These are phyloP conservation scores for Acomys russatus DNA, from an alignment of 2,797 vertebrate genomes.

Conservation along the genomic window DNA sequence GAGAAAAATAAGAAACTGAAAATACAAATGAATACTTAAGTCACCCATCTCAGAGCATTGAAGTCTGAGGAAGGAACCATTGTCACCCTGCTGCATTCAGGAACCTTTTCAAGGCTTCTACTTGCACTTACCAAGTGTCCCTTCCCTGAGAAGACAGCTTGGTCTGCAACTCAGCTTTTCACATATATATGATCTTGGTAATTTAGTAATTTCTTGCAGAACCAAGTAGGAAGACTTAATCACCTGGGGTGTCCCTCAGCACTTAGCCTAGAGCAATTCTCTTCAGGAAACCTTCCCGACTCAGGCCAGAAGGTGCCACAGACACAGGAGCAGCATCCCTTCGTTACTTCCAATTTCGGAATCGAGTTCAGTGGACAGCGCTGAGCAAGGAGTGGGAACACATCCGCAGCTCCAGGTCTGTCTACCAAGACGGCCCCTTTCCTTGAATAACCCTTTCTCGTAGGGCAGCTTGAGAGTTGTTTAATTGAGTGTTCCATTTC, in stretches of 20 bases:
- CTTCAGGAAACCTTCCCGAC: neutral
- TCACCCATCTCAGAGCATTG: neutral
- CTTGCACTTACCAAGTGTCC: neutral
- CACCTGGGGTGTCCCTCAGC: too few species aligned
- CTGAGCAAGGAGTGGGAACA: neutral
- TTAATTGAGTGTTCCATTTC: constrained; percentile 60
- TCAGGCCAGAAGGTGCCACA: fast-evolving
- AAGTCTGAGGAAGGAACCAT: neutral
- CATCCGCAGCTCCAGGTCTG: neutral
- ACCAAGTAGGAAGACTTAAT: neutral
- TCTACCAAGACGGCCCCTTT: fast-evolving
- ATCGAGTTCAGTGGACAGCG: fast-evolving
- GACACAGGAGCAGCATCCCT: fast-evolving
- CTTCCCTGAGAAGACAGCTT: neutral
- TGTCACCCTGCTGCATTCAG: fast-evolving
- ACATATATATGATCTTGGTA: too few species aligned
- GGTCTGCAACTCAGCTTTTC: fast-evolving
- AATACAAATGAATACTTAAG: neutral
- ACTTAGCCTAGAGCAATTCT: neutral
- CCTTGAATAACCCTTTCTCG: neutral
- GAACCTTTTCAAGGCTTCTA: fast-evolving
- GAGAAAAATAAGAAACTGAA: neutral
- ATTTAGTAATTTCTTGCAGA: neutral
- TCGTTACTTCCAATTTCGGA: fast-evolving
- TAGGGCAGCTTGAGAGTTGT: neutral